Percentiles rank a stretch among this genome's conserved stretches.
Evolutionary conservation across 1,140 invertebrate species (phyloP).

Genomic region (Saccostrea glomerata): DNA sequence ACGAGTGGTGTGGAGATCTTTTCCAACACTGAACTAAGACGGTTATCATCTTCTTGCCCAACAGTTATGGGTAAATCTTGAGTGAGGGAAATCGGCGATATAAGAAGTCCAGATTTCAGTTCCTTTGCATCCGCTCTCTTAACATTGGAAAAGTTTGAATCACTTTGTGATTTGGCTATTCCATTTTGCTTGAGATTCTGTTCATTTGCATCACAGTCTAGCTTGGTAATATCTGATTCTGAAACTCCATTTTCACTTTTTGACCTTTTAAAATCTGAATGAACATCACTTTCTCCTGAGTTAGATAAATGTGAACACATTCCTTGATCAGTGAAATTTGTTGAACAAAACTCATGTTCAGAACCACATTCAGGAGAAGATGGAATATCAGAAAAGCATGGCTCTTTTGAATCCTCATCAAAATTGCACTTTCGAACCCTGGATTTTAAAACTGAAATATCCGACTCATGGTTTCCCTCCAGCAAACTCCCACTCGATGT

Average conservation of each 20-base stretch:
- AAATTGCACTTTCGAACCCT: constrained; percentile 24
- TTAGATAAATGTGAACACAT: constrained; percentile 23
- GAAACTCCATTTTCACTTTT: constrained; percentile 15
- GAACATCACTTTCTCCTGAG: background rate
- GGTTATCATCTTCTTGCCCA: constrained; percentile 61
- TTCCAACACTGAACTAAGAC: constrained; percentile 73
- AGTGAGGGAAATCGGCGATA: constrained; percentile 67
- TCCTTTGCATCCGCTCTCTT: constrained; percentile 30
- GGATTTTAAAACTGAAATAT: constrained; percentile 21
- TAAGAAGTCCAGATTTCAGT: constrained; percentile 67
- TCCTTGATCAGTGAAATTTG: background rate
- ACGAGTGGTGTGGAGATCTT: constrained; percentile 72
- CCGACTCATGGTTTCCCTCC: background rate
- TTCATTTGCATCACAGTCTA: constrained; percentile 24
- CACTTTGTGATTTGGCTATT: background rate
- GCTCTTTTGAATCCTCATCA: constrained; percentile 2
- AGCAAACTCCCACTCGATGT: constrained; percentile 22
- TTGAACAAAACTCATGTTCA: background rate
- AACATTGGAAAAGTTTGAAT: background rate
- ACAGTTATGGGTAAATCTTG: constrained; percentile 71
- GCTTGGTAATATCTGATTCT: background rate
- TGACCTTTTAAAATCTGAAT: background rate
- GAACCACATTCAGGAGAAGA: background rate
- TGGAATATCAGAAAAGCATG: constrained; percentile 15
- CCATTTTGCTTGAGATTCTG: background rate